A percentile compares a stretch with the other conserved stretches of the same genome.
These are phyloP conservation scores for Macrosiphum euphorbiae DNA, from an alignment of 2,888 invertebrate genomes.

Conservation along the genomic window DNA sequence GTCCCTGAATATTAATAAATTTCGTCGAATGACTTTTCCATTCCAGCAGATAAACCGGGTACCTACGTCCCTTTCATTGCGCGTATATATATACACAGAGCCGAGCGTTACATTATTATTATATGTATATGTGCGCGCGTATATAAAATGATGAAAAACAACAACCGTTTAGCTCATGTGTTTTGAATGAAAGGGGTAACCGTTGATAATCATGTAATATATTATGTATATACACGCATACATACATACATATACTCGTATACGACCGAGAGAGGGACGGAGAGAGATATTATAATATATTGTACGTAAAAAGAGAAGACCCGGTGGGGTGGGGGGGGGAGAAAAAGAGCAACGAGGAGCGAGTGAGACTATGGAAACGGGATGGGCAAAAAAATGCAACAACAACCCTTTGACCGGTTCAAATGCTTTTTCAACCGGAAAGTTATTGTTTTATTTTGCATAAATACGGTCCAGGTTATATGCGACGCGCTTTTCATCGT, in stretches of 20 bases:
- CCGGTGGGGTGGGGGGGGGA: no score
- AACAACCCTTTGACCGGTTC: conserved; percentile 64
- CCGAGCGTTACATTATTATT: conserved; percentile 43
- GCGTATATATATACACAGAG: not conserved
- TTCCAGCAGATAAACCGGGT: conserved; percentile 62
- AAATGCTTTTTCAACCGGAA: conserved; percentile 63
- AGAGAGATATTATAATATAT: not conserved
- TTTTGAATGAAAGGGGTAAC: conserved; percentile 59
- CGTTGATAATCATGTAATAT: conserved; percentile 56
- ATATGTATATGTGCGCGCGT: conserved; percentile 12
- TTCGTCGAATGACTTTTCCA: conserved; percentile 58
- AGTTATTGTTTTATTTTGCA: conserved; percentile 65
- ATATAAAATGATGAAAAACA: conserved; percentile 60
- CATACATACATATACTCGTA: not conserved
- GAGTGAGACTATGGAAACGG: conserved; percentile 39
- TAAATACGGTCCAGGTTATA: conserved; percentile 63
- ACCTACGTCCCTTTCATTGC: conserved; percentile 40
- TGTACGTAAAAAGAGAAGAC: not conserved
- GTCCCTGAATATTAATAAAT: conserved; percentile 62
- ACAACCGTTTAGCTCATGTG: conserved; percentile 62
- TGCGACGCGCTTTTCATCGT: conserved; percentile 60
- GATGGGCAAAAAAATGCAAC: conserved; percentile 31
- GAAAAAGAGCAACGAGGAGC: not conserved
- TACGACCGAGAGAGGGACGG: not conserved
- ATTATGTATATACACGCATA: not conserved